Evolutionary conservation across 2,888 invertebrate genomes (phyloP), one percentile per base, ranked within the genome.

Genomic region (Agrilus mali): DNA sequence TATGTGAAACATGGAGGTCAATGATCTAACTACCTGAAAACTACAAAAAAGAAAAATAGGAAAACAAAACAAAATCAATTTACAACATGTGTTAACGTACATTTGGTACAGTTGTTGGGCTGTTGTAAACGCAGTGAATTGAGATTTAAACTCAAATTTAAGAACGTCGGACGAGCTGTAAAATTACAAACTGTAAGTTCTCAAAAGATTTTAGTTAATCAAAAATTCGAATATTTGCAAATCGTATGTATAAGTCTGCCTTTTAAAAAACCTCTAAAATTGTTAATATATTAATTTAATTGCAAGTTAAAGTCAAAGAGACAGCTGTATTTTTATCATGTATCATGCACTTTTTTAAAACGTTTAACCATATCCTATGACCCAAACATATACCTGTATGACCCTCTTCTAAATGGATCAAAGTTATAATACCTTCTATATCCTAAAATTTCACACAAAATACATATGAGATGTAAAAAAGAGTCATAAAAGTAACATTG

Each of bases 161-260:
- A 85, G 82, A 93, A 95, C 70, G 93, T 95, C 67, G 95, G 95
- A 65, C 95, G 88, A 72, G 94, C 94, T 95, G 93, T 77, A 84
- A 83, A 72, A 68, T 56, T 52, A 60, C 56, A 56, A 55, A 20
- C 34, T 31, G 37, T 48, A 34, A 48, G 38, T 38, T 17, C 20
- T 17, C 12, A 37, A 37, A 15, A 37, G 2, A 12, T 13, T 16
- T 33, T 22, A 3, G 10, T 27, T 10, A 27, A 27, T 10, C 27
- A 10, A 27, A 10, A 27, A 27, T 27, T 27, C 27, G 27, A 27
- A 10, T 27, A 27, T 27, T 27, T 27, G 10, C 27, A 27, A 27
- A 27, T 10, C 8, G 27, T 27, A 27, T 8, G 10, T 27, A 27
- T 27, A 20, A 20, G 27, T 27, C 10, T 27, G 27, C 31, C 38